A percentile compares a stretch with the other conserved stretches of the same genome.
Conservation (phyloP, 2,797 vertebrate species). For the Cottoperca gobio region DNA sequence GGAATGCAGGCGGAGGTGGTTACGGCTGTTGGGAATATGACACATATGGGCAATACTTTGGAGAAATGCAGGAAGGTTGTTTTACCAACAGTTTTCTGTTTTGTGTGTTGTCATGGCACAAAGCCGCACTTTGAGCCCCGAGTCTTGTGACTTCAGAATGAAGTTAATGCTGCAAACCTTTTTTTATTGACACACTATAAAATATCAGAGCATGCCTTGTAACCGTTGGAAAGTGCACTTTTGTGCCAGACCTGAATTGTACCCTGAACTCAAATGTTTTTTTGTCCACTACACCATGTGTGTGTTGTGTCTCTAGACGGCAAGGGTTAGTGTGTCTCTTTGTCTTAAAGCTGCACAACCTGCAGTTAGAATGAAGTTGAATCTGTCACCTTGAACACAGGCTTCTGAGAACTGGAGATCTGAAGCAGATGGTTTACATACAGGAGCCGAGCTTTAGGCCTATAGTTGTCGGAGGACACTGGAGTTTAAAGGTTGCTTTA, state of each 20-base stretch:
- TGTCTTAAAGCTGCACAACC: neutral
- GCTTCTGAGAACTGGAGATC: neutral
- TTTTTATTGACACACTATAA: slow-evolving; percentile 2
- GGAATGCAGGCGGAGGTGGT: slow-evolving; percentile 17
- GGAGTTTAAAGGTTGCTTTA: neutral
- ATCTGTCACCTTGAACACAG: neutral
- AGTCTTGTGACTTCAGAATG: neutral
- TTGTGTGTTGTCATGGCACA: neutral
- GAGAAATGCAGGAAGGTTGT: slow-evolving; percentile 1
- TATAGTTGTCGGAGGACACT: neutral
- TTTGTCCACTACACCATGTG: neutral
- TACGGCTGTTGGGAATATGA: slow-evolving; percentile 3
- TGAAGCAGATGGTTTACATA: neutral
- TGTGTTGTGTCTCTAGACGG: too few species aligned
- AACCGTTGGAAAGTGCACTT: slow-evolving; percentile 6
- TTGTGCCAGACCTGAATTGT: slow-evolving; percentile 1
- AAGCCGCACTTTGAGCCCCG: neutral
- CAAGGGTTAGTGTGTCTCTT: neutral
- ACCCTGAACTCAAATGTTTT: neutral
- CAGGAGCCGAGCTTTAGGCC: neutral
- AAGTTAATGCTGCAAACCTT: neutral
- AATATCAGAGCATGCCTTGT: neutral
- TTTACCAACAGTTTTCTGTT: slow-evolving; percentile 12
- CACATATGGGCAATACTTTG: neutral
- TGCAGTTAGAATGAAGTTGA: neutral